Percentiles rank a stretch among this genome's conserved stretches.
phyloP scores from a whole-genome alignment of 92 coral and sea anemone genomes.

The Zoanthus sansibaricus region DNA sequence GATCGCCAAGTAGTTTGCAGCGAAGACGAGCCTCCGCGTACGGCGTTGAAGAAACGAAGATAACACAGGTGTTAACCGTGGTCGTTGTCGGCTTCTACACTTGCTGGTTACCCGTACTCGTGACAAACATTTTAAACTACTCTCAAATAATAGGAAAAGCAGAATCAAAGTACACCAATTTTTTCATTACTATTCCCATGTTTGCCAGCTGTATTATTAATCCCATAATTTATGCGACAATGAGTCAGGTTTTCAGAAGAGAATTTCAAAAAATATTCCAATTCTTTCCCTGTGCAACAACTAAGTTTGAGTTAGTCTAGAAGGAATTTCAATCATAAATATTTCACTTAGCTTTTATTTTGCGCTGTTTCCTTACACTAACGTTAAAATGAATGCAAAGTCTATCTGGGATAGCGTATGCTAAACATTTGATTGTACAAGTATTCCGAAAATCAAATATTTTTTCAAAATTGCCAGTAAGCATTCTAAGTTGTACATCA shows the following conservation, averaged over 20 bases:
- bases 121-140: slow-evolving; percentile 10
- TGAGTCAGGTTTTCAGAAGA: slow-evolving; percentile 33
- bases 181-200: slow-evolving; percentile 23
- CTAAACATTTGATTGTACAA: too few species aligned
- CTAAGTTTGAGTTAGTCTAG: background rate
- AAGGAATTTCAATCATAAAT: background rate
- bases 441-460: too few species aligned
- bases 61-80: slow-evolving; percentile 2
- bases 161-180: slow-evolving; percentile 9
- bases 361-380: too few species aligned
- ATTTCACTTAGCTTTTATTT: background rate
- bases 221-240: slow-evolving; percentile 24
- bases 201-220: slow-evolving; percentile 16
- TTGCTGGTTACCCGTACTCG: background rate
- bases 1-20: background rate
- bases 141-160: background rate
- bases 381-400: too few species aligned
- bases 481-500: too few species aligned
- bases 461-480: too few species aligned
- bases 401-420: too few species aligned
- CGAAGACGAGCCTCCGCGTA: slow-evolving; percentile 14
- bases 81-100: background rate
- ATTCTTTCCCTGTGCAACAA: background rate
- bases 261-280: slow-evolving; percentile 3
- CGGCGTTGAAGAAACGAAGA: slow-evolving; percentile 10